These are phyloP conservation scores for Ommatoiulus sabulosus DNA, from an alignment of 2,888 invertebrate species.

Conservation along the genomic window DNA sequence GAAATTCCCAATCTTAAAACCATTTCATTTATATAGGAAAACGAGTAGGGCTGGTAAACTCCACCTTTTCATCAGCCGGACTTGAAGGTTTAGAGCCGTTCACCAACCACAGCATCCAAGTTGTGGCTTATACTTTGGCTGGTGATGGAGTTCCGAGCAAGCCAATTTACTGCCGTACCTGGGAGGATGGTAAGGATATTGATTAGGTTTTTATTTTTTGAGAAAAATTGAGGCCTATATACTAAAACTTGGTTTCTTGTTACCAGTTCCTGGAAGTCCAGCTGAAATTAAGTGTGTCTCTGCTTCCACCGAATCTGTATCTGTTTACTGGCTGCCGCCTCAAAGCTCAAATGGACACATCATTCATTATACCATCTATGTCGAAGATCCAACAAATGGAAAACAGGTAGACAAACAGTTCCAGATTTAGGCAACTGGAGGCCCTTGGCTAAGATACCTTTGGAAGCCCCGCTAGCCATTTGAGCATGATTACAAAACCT, in stretches of 20 bases:
- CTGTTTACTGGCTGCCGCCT: constrained; percentile 68
- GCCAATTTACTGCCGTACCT: constrained; percentile 66
- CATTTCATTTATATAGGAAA: not conserved
- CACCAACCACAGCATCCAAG: constrained; percentile 68
- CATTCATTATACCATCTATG: constrained; percentile 66
- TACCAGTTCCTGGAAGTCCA: constrained; percentile 66
- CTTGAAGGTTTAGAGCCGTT: constrained; percentile 64
- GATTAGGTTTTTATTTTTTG: not conserved
- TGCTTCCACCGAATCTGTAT: constrained; percentile 65
- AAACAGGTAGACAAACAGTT: not conserved
- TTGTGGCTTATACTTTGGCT: constrained; percentile 67
- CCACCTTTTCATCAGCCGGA: constrained; percentile 57
- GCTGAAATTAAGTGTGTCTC: constrained; percentile 67
- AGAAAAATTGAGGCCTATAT: not conserved
- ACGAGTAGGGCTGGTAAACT: constrained; percentile 12
- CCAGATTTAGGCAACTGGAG: too few species aligned
- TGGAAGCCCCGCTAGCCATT: too few species aligned
- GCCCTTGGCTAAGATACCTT: too few species aligned
- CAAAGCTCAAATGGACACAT: constrained; percentile 66
- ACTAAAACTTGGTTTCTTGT: too few species aligned
- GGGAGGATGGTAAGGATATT: constrained; percentile 65
- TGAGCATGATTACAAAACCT: too few species aligned
- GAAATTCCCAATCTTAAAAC: too few species aligned
- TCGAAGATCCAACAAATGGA: constrained; percentile 59
- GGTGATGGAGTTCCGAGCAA: constrained; percentile 67